Evolutionary conservation across 2,113 vertebrate genomes (phyloP).

Genomic region (Ciconia boyciana): DNA sequence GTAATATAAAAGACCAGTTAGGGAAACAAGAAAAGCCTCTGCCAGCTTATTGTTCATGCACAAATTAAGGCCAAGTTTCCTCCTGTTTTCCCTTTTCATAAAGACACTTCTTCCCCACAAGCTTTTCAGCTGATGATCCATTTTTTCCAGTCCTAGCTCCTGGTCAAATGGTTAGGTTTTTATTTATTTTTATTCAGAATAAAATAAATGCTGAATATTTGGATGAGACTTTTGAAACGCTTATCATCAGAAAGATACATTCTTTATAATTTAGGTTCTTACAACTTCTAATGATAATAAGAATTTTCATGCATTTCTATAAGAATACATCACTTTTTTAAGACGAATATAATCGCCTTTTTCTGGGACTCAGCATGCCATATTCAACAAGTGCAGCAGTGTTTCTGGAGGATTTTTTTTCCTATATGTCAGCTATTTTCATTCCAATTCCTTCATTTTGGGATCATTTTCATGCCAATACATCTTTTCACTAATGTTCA

Average conservation of each 20-base stretch:
- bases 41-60: constrained; percentile 20
- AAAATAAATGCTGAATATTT: not conserved
- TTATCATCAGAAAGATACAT: not conserved
- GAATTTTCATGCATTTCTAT: not conserved
- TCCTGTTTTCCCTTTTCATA: not conserved
- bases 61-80: not conserved
- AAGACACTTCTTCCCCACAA: not conserved
- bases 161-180: not conserved
- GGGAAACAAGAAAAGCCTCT: not conserved
- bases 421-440: not conserved
- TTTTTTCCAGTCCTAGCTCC: not conserved
- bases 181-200: not conserved
- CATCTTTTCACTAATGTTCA: not conserved
- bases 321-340: not conserved
- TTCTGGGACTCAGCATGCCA: not conserved
- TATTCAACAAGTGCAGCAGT: not conserved
- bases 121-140: not conserved
- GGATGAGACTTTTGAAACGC: not conserved
- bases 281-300: not conserved
- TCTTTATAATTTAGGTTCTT: not conserved
- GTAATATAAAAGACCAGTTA: not conserved
- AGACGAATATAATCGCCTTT: not conserved
- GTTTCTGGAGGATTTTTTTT: not conserved
- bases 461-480: not conserved
- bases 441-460: not conserved